Evolutionary conservation across 2,797 vertebrate species (phyloP), one percentile per base, ranked within the genome.

Genomic region (Ambastaia sidthimunki): DNA sequence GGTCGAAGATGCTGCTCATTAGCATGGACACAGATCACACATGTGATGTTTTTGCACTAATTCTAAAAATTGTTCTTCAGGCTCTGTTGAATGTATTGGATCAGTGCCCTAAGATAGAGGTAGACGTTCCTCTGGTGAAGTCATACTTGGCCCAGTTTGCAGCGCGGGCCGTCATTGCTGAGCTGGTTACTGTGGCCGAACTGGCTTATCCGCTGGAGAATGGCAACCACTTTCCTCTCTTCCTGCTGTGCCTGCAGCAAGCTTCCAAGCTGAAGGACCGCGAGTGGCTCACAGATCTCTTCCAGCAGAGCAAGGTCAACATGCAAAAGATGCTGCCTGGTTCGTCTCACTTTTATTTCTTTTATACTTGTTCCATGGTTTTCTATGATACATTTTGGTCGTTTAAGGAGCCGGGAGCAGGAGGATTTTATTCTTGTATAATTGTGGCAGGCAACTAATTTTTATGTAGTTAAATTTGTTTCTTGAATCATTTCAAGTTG

Each of bases 241-340:
- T 99, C 94, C 92, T 99, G 92, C 97, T 99, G 86, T 99, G 97
- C 90, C 95, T 99, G 90, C 97, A 99, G 89, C 98, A 99, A 85
- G 93, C 96, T 75, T 96, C 97, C 89, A 98, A 98, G 90, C 89
- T 99, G 85, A 96, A 96, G 92, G 97, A 98, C 90, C 94, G 95
- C 2, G 97, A 99, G 86, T 98, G 97, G 98, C 94, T 99, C 84
- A 96, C 96, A 2, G 98, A 99, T 82, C 90, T 98, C 82, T 99
- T 99, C 91, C 96, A 97, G 91, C 96, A 95, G 92, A 99, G 97
- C 94, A 97, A 96, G 92, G 96, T 99, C 92, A 98, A 96, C 87
- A 99, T 99, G 97, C 97, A 98, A 93, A 99, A 98, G 92, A 99
- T 99, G 97, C 93, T 99, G 73, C 98, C 98, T 91, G 97, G 98